A percentile compares a stretch with the other conserved stretches of the same genome.
Evolutionary conservation across 2,113 vertebrate species (phyloP).

Genomic region (Anolis carolinensis): DNA sequence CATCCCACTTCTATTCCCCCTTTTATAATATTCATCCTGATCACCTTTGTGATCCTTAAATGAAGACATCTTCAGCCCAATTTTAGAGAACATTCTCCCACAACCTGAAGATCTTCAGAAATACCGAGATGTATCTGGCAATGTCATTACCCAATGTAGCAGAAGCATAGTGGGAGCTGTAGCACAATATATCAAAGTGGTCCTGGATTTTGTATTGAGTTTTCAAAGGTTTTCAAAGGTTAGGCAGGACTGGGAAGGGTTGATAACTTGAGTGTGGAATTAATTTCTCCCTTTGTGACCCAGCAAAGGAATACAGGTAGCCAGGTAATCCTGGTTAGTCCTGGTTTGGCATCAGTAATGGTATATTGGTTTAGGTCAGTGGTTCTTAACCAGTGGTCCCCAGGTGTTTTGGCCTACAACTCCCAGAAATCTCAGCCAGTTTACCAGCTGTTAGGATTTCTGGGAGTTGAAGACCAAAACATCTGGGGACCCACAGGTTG

Average conservation of each 20-base stretch:
- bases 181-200: neutral
- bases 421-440: no score
- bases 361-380: no score
- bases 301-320: neutral
- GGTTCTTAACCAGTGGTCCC: no score
- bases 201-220: neutral
- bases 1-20: no score
- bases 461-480: no score
- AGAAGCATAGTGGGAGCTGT: neutral
- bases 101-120: neutral
- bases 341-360: no score
- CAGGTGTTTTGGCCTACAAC: no score
- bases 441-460: no score
- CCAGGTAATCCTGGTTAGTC: neutral
- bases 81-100: neutral
- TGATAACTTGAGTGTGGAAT: neutral
- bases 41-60: neutral
- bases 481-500: no score
- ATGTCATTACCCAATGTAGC: neutral
- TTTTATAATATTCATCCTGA: neutral
- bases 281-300: neutral
- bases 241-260: neutral
- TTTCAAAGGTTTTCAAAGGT: neutral
- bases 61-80: neutral
- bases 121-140: neutral